A percentile compares a stretch with the other conserved stretches of the same genome.
Conservation (phyloP, 2,888 invertebrate species). For the Coenonympha arcania region DNA sequence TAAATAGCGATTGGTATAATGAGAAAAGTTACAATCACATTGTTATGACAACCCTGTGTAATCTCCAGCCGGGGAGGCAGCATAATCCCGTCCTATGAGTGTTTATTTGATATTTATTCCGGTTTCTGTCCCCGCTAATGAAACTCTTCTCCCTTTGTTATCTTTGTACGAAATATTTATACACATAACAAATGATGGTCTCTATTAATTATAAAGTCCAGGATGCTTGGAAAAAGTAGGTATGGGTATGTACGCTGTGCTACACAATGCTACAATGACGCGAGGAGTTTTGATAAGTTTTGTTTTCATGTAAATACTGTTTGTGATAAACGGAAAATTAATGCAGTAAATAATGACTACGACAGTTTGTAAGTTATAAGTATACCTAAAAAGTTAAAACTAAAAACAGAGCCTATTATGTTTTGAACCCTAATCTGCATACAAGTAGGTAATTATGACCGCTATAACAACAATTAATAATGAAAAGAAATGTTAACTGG, state of each 20-base stretch:
- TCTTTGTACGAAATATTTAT: slow-evolving; percentile 23
- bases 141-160: slow-evolving; percentile 39
- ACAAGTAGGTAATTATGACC: too few relatives aligned
- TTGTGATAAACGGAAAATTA: too few relatives aligned
- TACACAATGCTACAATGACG: slow-evolving; percentile 3
- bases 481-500: too few relatives aligned
- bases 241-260: slow-evolving; percentile 1
- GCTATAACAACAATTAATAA: too few relatives aligned
- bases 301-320: neutral
- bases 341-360: too few relatives aligned
- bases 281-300: neutral
- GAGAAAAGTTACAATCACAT: slow-evolving; percentile 27
- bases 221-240: neutral
- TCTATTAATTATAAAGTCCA: slow-evolving; percentile 23
- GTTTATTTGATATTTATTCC: slow-evolving; percentile 55
- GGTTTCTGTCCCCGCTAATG: slow-evolving; percentile 43
- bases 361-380: too few relatives aligned
- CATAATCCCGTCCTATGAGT: slow-evolving; percentile 43
- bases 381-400: too few relatives aligned
- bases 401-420: too few relatives aligned
- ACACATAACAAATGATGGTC: slow-evolving; percentile 18
- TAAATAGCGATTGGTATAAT: slow-evolving; percentile 22
- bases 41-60: slow-evolving; percentile 17
- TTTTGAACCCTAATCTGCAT: too few relatives aligned
- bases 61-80: slow-evolving; percentile 25